phyloP scores from a whole-genome alignment of 2,888 invertebrate genomes.

The Germaria angustata region DNA sequence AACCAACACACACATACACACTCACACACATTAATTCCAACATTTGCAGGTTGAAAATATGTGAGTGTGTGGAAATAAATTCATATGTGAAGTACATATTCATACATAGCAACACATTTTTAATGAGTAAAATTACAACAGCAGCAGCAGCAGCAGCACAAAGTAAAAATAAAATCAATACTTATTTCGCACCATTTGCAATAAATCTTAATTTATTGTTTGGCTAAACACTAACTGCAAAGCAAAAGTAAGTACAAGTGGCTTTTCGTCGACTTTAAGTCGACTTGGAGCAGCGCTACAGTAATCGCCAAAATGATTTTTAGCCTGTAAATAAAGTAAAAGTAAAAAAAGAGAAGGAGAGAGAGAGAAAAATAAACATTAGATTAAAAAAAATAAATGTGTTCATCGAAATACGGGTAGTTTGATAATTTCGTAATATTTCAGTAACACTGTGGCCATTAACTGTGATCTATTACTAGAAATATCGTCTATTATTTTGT shows the following conservation, averaged over 20 bases:
- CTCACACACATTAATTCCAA: background rate
- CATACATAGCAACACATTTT: slow-evolving; percentile 14
- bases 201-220: slow-evolving; percentile 70
- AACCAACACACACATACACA: background rate
- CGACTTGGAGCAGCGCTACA: background rate
- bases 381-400: too few species aligned
- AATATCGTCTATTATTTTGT: too few species aligned
- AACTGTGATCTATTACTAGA: too few species aligned
- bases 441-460: too few species aligned
- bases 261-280: background rate
- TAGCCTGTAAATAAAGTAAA: too few species aligned
- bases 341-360: too few species aligned
- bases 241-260: background rate
- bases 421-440: too few species aligned
- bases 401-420: too few species aligned
- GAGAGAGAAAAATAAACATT: too few species aligned
- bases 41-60: background rate
- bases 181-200: slow-evolving; percentile 69
- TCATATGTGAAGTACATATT: background rate
- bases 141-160: slow-evolving; percentile 10
- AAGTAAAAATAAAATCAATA: slow-evolving; percentile 67
- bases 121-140: slow-evolving; percentile 61
- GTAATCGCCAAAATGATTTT: background rate
- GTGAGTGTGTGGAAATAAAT: background rate
- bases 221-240: slow-evolving; percentile 49